Percentiles rank a stretch among this genome's conserved stretches.
These are phyloP conservation scores for Bellardia bayeri DNA, from an alignment of 2,888 invertebrate genomes.

Conservation along the genomic window DNA sequence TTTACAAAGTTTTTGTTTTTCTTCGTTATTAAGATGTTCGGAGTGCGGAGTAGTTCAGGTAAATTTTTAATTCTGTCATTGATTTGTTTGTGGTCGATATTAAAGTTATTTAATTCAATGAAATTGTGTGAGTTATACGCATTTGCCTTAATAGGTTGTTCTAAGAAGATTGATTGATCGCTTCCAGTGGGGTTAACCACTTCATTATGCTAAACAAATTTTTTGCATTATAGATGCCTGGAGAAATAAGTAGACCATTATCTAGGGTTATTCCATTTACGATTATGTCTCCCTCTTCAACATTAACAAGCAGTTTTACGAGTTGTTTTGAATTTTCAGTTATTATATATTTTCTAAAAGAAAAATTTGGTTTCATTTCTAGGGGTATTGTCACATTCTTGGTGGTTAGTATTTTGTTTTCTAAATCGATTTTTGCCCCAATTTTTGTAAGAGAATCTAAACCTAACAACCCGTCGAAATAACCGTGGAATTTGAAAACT, in stretches of 20 bases:
- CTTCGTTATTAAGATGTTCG: slow-evolving; percentile 40
- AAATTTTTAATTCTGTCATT: slow-evolving; percentile 10
- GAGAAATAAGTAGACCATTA: slow-evolving; percentile 23
- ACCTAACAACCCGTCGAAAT: no score
- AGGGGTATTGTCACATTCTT: no score
- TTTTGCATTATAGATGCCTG: slow-evolving; percentile 12
- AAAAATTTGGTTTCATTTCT: slow-evolving; percentile 17
- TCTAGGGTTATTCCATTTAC: slow-evolving; percentile 4
- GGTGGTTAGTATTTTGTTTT: no score
- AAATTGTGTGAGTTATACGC: slow-evolving; percentile 9
- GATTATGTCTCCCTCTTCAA: slow-evolving; percentile 14
- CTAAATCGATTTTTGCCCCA: no score
- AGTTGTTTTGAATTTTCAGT: not conserved
- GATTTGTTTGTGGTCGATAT: no score
- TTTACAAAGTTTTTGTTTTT: slow-evolving; percentile 29
- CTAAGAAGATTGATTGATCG: no score
- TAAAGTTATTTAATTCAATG: slow-evolving; percentile 20
- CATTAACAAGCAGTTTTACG: slow-evolving; percentile 6
- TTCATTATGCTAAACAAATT: no score
- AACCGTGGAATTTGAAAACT: no score
- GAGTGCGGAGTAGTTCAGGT: slow-evolving; percentile 17
- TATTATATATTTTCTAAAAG: slow-evolving; percentile 9
- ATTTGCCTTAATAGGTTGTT: slow-evolving; percentile 23
- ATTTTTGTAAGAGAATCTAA: no score
- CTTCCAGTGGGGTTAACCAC: no score